Evolutionary conservation across 2,113 vertebrate species (phyloP).

Genomic region (Megalops atlanticus): DNA sequence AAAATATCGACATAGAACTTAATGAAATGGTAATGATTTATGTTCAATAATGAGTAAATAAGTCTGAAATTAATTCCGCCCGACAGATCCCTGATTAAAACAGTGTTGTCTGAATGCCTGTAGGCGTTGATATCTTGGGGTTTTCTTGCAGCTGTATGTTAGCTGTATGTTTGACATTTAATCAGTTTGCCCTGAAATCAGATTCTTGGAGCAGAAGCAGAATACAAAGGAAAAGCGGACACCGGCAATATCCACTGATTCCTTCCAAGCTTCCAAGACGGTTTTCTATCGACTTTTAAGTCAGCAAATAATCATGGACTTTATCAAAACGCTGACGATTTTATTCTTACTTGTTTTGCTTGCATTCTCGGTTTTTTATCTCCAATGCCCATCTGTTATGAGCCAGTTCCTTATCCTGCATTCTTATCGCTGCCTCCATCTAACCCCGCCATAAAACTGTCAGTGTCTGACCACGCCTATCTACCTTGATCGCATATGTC

Average conservation of each 20-base stretch:
- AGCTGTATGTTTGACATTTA: slow-evolving; percentile 73
- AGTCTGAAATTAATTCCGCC: slow-evolving; percentile 54
- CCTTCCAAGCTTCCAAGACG: slow-evolving; percentile 51
- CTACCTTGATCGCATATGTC: slow-evolving; percentile 60
- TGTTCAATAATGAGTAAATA: slow-evolving; percentile 38
- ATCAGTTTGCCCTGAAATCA: slow-evolving; percentile 74
- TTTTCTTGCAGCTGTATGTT: slow-evolving; percentile 73
- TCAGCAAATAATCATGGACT: slow-evolving; percentile 41
- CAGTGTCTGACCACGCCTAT: slow-evolving; percentile 74
- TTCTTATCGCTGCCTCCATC: slow-evolving; percentile 66
- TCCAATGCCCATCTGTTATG: slow-evolving; percentile 44
- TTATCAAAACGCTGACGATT: slow-evolving; percentile 42
- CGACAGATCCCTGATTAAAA: slow-evolving; percentile 78
- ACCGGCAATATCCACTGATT: slow-evolving; percentile 60
- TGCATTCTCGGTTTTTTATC: slow-evolving; percentile 28
- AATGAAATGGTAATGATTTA: not conserved
- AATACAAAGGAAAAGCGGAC: slow-evolving; percentile 41
- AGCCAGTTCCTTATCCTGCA: slow-evolving; percentile 65
- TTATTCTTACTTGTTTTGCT: slow-evolving; percentile 26
- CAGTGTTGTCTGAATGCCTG: slow-evolving; percentile 70
- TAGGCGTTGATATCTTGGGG: slow-evolving; percentile 74
- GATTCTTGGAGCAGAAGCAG: slow-evolving; percentile 52
- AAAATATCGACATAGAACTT: not conserved
- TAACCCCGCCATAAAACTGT: slow-evolving; percentile 66
- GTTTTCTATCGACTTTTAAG: slow-evolving; percentile 50